These are phyloP conservation scores for Lepidurus arcticus DNA, from an alignment of 1,140 invertebrate species.

Conservation along the genomic window DNA sequence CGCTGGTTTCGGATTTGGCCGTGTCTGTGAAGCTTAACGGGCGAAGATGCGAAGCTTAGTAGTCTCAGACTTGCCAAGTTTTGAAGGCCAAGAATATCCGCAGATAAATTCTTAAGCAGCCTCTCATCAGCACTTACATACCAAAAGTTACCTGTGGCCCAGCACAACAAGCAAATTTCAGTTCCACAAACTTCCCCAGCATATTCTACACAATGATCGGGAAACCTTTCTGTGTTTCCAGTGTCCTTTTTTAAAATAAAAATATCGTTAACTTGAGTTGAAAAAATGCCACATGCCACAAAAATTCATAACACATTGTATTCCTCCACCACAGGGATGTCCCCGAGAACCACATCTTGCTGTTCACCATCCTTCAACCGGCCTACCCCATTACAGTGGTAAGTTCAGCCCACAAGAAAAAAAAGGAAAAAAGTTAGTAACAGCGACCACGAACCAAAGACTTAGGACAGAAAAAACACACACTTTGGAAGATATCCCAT, in stretches of 20 bases:
- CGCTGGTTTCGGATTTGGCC: background rate
- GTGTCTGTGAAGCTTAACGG: background rate
- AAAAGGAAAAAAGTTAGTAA: background rate
- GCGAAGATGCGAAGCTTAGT: background rate
- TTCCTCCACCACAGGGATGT: conserved; percentile 49
- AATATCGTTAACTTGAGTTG: background rate
- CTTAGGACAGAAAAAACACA: too few species aligned
- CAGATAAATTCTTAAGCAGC: conserved; percentile 10
- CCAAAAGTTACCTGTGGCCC: conserved; percentile 13
- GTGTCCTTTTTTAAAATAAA: background rate
- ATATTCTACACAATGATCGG: background rate
- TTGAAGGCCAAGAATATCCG: conserved; percentile 1
- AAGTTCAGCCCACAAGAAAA: conserved; percentile 52
- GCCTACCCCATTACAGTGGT: conserved; percentile 98
- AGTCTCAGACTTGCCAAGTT: background rate
- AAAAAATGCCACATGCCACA: background rate
- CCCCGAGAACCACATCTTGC: conserved; percentile 80
- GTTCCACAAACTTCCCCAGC: background rate
- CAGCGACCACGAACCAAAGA: background rate
- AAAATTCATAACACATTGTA: conserved; percentile 32
- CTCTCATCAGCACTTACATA: conserved; percentile 19
- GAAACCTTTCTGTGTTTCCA: conserved; percentile 25
- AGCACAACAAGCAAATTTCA: conserved; percentile 21
- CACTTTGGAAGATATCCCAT: background rate
- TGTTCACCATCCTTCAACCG: conserved; percentile 93